Evolutionary conservation across 2,888 invertebrate species (phyloP).

Genomic region (Drosophila diplacantha): DNA sequence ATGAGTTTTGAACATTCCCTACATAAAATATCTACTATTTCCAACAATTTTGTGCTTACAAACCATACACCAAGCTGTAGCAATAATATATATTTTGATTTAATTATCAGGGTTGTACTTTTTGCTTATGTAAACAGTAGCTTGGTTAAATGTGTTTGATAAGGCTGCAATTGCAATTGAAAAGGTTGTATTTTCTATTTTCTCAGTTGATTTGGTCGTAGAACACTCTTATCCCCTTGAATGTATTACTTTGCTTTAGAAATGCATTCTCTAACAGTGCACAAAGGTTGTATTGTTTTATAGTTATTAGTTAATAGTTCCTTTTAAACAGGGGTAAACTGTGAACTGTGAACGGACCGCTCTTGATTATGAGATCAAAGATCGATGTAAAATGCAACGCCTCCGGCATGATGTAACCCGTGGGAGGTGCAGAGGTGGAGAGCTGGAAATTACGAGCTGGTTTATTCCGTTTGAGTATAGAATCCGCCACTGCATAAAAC

Average conservation of each 20-base stretch:
- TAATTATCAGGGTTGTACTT: background rate
- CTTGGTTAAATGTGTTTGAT: background rate
- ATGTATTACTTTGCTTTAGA: background rate
- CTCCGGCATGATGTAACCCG: conserved; percentile 53
- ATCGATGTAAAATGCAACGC: conserved; percentile 62
- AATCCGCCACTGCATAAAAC: conserved; percentile 29
- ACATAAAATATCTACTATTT: background rate
- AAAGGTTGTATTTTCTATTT: background rate
- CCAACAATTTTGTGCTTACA: background rate
- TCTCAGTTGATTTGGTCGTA: background rate
- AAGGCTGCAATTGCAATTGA: background rate
- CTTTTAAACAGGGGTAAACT: conserved; percentile 1
- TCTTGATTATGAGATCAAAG: conserved; percentile 67
- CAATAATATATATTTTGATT: background rate
- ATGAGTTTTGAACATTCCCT: background rate
- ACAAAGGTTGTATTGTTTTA: background rate
- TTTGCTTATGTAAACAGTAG: background rate
- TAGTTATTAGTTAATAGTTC: background rate
- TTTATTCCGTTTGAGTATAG: conserved; percentile 30
- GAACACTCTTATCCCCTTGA: background rate
- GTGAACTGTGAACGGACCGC: conserved; percentile 55
- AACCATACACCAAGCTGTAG: background rate
- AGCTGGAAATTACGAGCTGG: conserved; percentile 2
- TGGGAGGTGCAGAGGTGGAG: background rate
- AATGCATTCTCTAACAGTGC: background rate